These are phyloP conservation scores for Chelmon rostratus DNA, from an alignment of 2,797 vertebrate species.

Conservation along the genomic window DNA sequence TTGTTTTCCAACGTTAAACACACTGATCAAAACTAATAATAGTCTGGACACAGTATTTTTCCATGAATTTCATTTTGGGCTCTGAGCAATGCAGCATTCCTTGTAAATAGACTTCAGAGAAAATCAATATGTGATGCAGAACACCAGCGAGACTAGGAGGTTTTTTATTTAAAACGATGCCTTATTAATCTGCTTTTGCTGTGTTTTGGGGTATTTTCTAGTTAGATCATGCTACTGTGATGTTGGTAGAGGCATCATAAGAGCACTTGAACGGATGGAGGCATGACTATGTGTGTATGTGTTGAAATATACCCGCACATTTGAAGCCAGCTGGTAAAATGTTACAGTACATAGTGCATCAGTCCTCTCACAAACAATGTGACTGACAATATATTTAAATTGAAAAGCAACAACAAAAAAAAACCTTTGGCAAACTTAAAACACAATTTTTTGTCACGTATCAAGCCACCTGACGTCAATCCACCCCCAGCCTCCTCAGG, in stretches of 20 bases:
- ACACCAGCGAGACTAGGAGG: constrained; percentile 3
- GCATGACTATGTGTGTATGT: background rate
- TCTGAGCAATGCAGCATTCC: constrained; percentile 51
- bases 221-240: background rate
- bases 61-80: constrained; percentile 39
- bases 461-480: too few relatives aligned
- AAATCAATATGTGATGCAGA: constrained; percentile 55
- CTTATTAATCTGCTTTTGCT: constrained; percentile 13
- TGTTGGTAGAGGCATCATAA: constrained; percentile 9
- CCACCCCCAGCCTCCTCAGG: too few relatives aligned
- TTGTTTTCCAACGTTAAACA: constrained; percentile 51
- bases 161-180: constrained; percentile 29
- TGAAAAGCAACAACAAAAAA: background rate
- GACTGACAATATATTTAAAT: constrained; percentile 17
- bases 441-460: too few relatives aligned
- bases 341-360: background rate
- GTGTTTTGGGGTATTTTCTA: constrained; percentile 18
- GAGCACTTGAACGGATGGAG: background rate
- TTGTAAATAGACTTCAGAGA: constrained; percentile 47
- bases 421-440: too few relatives aligned
- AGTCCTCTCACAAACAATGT: background rate
- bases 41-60: constrained; percentile 34
- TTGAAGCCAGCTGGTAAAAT: background rate
- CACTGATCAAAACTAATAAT: constrained; percentile 59
- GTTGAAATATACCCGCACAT: constrained; percentile 3